phyloP scores from a whole-genome alignment of 2,113 vertebrate genomes.

The Corapipo altera region DNA sequence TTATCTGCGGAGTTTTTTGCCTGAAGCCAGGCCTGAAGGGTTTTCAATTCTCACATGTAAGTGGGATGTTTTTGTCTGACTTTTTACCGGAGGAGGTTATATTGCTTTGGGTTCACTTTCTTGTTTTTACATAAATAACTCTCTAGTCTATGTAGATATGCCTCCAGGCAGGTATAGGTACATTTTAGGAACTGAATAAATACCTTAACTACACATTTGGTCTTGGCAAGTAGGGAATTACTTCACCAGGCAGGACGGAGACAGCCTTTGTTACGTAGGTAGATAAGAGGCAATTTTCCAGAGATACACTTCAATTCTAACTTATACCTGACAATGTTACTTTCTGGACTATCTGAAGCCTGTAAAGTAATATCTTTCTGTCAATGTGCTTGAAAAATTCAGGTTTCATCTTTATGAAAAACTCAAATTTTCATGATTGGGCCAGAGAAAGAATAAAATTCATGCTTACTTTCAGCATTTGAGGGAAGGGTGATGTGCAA shows the following conservation, averaged over 20 bases:
- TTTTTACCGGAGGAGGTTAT: not conserved
- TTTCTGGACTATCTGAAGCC: not conserved
- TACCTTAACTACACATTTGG: not conserved
- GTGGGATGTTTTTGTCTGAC: not conserved
- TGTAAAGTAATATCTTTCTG: not conserved
- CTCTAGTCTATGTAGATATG: not conserved
- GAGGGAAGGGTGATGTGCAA: accelerated
- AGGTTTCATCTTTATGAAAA: not conserved
- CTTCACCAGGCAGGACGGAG: not conserved
- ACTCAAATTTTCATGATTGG: not conserved
- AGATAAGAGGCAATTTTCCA: not conserved
- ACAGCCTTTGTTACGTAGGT: not conserved
- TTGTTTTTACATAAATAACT: not conserved
- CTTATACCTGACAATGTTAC: not conserved
- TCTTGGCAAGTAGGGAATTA: not conserved
- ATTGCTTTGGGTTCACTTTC: not conserved
- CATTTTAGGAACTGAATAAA: not conserved
- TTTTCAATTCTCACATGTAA: not conserved
- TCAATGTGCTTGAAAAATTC: not conserved
- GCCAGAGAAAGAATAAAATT: not conserved
- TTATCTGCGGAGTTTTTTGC: not conserved
- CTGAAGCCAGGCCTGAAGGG: constrained; percentile 4
- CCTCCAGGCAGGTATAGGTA: not conserved
- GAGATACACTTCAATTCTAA: not conserved
- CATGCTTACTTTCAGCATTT: not conserved